These are phyloP conservation scores for Cataglyphis cursor DNA, from an alignment of 2,888 invertebrate species.

Conservation along the genomic window DNA sequence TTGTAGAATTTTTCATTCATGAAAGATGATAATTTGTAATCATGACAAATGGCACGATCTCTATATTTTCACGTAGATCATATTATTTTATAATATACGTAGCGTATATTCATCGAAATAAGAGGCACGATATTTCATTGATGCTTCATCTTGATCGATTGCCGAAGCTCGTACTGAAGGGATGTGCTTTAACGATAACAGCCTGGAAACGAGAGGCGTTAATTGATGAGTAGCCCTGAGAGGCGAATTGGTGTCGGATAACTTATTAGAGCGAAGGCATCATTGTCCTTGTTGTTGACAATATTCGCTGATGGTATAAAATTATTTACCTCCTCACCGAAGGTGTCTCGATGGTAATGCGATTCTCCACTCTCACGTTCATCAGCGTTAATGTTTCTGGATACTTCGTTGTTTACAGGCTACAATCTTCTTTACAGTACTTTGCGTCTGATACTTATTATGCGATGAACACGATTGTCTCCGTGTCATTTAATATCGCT, in stretches of 20 bases:
- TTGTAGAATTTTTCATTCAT: background rate
- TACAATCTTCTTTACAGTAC: constrained; percentile 38
- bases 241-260: constrained; percentile 53
- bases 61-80: constrained; percentile 10
- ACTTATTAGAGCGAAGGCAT: constrained; percentile 45
- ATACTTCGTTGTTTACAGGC: constrained; percentile 16
- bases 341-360: constrained; percentile 41
- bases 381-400: constrained; percentile 34
- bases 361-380: constrained; percentile 37
- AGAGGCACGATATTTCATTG: constrained; percentile 26
- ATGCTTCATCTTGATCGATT: constrained; percentile 50
- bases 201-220: constrained; percentile 41
- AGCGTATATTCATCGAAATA: constrained; percentile 17
- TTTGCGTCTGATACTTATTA: constrained; percentile 28
- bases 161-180: background rate
- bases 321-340: constrained; percentile 50
- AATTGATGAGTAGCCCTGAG: constrained; percentile 48
- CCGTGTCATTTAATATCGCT: background rate
- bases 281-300: constrained; percentile 39
- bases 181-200: constrained; percentile 27
- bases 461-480: background rate
- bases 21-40: background rate
- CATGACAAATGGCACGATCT: background rate
- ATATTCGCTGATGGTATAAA: constrained; percentile 44
- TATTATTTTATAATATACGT: too few relatives aligned